phyloP scores from a whole-genome alignment of 1,140 invertebrate genomes.

The Neocloeon triangulifer region DNA sequence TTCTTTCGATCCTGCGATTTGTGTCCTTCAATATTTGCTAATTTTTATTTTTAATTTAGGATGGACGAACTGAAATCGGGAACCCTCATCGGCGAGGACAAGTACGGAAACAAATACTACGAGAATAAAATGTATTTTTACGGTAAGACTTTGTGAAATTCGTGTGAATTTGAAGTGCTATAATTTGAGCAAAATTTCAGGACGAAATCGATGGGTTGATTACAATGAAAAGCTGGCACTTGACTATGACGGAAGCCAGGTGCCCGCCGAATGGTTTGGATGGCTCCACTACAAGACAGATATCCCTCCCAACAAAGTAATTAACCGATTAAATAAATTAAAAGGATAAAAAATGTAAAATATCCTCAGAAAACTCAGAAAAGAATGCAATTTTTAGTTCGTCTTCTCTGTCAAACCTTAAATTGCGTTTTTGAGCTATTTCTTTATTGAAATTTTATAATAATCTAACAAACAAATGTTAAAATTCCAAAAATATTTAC shows the following conservation, averaged over 20 bases:
- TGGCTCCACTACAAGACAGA: slow-evolving; percentile 75
- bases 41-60: slow-evolving; percentile 21
- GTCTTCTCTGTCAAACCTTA: background rate
- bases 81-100: slow-evolving; percentile 72
- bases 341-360: background rate
- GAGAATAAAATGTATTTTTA: slow-evolving; percentile 79
- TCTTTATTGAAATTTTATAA: too few species aligned
- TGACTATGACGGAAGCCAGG: slow-evolving; percentile 86
- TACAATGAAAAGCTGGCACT: slow-evolving; percentile 50
- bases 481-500: too few species aligned
- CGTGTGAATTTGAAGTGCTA: background rate
- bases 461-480: too few species aligned
- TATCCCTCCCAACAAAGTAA: slow-evolving; percentile 32
- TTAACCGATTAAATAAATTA: too few species aligned
- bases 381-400: background rate
- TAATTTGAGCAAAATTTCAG: slow-evolving; percentile 18
- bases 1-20: slow-evolving; percentile 13
- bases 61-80: slow-evolving; percentile 74
- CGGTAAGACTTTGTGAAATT: slow-evolving; percentile 22
- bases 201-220: slow-evolving; percentile 82
- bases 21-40: slow-evolving; percentile 3
- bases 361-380: background rate
- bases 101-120: slow-evolving; percentile 92
- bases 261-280: slow-evolving; percentile 76
- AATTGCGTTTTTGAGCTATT: too few species aligned